Percentiles rank a stretch among this genome's conserved stretches.
These are phyloP conservation scores for Drosophila melanica DNA, from an alignment of 1,140 invertebrate species.

Conservation along the genomic window DNA sequence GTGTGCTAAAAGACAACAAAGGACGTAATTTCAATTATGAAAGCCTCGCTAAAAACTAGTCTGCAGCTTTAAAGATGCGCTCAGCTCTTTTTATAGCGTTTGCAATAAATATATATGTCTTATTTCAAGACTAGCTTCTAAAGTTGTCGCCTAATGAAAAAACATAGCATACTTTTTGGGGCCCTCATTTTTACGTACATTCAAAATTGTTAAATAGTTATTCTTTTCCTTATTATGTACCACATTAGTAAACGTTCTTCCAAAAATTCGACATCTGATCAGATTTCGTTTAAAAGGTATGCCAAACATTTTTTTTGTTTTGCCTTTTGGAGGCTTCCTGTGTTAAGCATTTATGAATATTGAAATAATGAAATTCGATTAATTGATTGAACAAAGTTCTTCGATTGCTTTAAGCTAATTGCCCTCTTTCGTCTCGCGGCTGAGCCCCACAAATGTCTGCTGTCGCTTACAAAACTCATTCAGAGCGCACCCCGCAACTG, in stretches of 20 bases:
- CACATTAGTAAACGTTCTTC: neutral
- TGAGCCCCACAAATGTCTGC: slow-evolving; percentile 1
- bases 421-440: too few relatives aligned
- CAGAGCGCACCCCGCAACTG: neutral
- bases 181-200: neutral
- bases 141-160: neutral
- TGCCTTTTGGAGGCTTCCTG: neutral
- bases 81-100: too few relatives aligned
- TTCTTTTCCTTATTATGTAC: too few relatives aligned
- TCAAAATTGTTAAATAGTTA: too few relatives aligned
- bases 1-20: too few relatives aligned
- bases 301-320: too few relatives aligned
- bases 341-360: neutral
- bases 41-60: too few relatives aligned
- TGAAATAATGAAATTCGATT: slow-evolving; percentile 33
- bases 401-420: slow-evolving; percentile 43
- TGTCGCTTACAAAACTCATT: slow-evolving; percentile 6
- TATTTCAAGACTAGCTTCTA: too few relatives aligned
- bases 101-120: too few relatives aligned
- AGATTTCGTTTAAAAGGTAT: too few relatives aligned
- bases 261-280: neutral
- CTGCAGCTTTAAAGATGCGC: too few relatives aligned
- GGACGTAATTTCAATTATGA: too few relatives aligned
- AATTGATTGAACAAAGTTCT: slow-evolving; percentile 26
- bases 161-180: slow-evolving; percentile 14